Base-by-base conservation (phyloP, 2,888 invertebrate species). In the Eupithecia subumbrata region DNA sequence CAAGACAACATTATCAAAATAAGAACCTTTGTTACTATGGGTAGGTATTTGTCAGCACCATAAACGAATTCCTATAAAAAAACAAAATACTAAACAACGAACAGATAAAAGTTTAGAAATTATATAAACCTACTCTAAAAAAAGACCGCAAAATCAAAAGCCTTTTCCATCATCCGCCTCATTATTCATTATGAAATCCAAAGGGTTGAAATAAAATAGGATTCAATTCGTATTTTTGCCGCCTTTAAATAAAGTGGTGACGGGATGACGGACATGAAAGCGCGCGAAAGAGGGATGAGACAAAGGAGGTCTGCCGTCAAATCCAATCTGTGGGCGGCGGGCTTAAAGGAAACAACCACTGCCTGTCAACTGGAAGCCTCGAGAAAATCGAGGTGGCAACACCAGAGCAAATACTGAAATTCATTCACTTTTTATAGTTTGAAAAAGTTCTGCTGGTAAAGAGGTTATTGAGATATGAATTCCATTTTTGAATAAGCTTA, bases 151-250 rank as follows among this genome's bases (percentile, higher is more conserved):
- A 40, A 68, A 72, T 75, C 69, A 72, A 70, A 43, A 64, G 45
- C 43, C 48, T 30, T 75, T 75, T 37, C 63, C 56, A 45, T 73
- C 76, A 76, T 63, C 72, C 67, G 56, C 45, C 69, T 30, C 30
- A 30, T 30, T 30, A 30, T 30, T 77, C 74, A 76, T 77, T 72
- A 76, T 69, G 37, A 74, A 75, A 70, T 67, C 64, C 79, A 77
- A 77, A 73, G 76, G 74, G 78, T 77, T 72, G 76, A 76, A 78
- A 78, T 78, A 75, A 79, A 83, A 78, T 78, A 79, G 80, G 79
- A 83, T 83, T 82, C 82, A 81, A 81, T 82, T 81, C 78, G 77
- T 73, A 80, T 79, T 82, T 80, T 79, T 73, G 78, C 79, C 14
- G 60, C 60, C 60, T 60, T 40, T 40, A 37, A n/a, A 37, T 67